Base-by-base conservation (phyloP, 2,113 vertebrate species). In the Eidolon helvum region DNA sequence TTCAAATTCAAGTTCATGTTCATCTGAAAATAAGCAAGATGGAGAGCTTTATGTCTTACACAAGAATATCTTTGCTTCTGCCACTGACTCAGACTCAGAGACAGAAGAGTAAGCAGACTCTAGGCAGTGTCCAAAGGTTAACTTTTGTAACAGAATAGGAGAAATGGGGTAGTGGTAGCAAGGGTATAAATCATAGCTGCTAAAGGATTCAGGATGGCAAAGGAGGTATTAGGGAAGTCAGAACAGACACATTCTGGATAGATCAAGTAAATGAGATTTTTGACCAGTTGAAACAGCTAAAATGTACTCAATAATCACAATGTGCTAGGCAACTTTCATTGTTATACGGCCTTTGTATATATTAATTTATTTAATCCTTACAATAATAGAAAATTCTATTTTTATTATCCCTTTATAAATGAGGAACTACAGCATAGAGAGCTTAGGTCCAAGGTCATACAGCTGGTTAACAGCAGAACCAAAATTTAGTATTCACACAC, bases 1-100 rank as follows among this genome's bases (percentile, higher is more conserved):
- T 55, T 87, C 28, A 79, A 95, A 95, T 72, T 93, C 59, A 87
- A 94, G 63, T 93, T 94, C 57, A 79, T 43, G n/a, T 69, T 88
- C n/a, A 75, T 65, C 72, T 91, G 57, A 57, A n/a, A 97, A 61
- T 90, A 79, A 94, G 48, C 48, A 86, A 78, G 40, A 79, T n/a
- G 45, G 28, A 79, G 33, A 35, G 18, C 24, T 68, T 80, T 71
- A 66, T 74, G 30, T 57, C 53, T 57, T 79, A 55, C 22, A 59
- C 16, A 88, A 92, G 30, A 43, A 82, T 68, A 90, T 69, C 79
- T 86, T 90, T 75, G 22, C 71, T 91, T 83, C 83, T 96, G 43
- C 68, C 61, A 65, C 75, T 93, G 59, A 93, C 50, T 69, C 82
- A 50, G 87, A 85, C n/a, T 45, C 35, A 55, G 72, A 93, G 35